Evolutionary conservation across 2,888 invertebrate species (phyloP).

Genomic region (Eumerus sabulonum): DNA sequence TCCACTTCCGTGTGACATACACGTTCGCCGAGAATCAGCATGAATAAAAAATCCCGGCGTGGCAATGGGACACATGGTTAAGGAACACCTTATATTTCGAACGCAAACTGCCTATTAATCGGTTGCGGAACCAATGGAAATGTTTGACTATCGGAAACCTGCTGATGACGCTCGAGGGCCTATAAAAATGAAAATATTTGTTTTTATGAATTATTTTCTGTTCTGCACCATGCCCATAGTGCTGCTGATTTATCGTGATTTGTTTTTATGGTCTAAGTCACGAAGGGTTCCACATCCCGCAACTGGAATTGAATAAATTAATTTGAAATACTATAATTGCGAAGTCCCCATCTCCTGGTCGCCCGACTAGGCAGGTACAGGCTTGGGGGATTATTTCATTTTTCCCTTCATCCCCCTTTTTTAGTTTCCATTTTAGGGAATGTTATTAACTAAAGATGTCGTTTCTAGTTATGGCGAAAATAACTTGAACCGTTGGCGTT

Average conservation of each 20-base stretch:
- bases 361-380: neutral
- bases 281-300: slow-evolving; percentile 36
- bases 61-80: slow-evolving; percentile 30
- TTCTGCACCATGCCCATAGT: neutral
- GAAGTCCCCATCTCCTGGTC: slow-evolving; percentile 9
- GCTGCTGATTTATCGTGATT: slow-evolving; percentile 47
- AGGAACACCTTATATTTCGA: slow-evolving; percentile 45
- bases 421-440: neutral
- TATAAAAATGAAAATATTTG: slow-evolving; percentile 10
- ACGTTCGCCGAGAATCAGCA: slow-evolving; percentile 44
- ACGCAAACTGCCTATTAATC: slow-evolving; percentile 32
- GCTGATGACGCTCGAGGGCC: slow-evolving; percentile 50
- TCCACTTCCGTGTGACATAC: slow-evolving; percentile 15
- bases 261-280: slow-evolving; percentile 40
- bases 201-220: slow-evolving; percentile 50
- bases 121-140: slow-evolving; percentile 37
- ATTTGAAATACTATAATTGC: slow-evolving; percentile 52
- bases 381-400: neutral
- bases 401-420: neutral
- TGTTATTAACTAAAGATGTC: slow-evolving; percentile 14
- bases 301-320: slow-evolving; percentile 52
- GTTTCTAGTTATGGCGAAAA: slow-evolving; percentile 21
- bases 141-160: slow-evolving; percentile 34
- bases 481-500: neutral
- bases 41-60: slow-evolving; percentile 36